Percentiles rank a stretch among this genome's conserved stretches.
Evolutionary conservation across 2,797 vertebrate genomes (phyloP).

Genomic region (Geotrypetes seraphini): DNA sequence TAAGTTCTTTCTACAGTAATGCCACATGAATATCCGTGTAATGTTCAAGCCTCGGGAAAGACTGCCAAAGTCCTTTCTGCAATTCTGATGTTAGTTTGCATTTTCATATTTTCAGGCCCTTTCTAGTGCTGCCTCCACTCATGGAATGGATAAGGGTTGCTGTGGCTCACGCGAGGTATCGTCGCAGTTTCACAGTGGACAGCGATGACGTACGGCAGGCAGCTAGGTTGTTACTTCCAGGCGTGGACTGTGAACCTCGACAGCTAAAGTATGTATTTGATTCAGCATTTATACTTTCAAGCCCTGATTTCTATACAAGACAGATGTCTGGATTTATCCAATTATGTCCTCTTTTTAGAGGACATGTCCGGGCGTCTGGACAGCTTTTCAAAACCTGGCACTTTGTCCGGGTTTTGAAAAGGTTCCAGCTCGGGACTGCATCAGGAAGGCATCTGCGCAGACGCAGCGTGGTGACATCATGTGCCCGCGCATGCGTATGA

Average conservation of each 20-base stretch:
- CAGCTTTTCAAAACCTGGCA: too few species aligned
- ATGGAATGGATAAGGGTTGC: slow-evolving; percentile 97
- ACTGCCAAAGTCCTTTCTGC: neutral
- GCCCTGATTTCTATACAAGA: too few species aligned
- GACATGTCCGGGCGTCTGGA: too few species aligned
- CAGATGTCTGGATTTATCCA: too few species aligned
- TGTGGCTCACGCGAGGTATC: slow-evolving; percentile 83
- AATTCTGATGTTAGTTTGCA: neutral
- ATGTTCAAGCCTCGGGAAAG: neutral
- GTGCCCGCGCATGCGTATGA: too few species aligned
- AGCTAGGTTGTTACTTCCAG: slow-evolving; percentile 82
- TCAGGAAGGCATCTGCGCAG: too few species aligned
- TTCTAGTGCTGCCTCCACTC: slow-evolving; percentile 85
- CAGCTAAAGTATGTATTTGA: slow-evolving; percentile 91
- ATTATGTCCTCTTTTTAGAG: too few species aligned
- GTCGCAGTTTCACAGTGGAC: slow-evolving; percentile 91
- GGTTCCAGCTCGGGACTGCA: too few species aligned
- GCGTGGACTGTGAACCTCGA: slow-evolving; percentile 93
- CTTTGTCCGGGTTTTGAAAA: too few species aligned
- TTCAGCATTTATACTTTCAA: too few species aligned
- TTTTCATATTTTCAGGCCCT: slow-evolving; percentile 68
- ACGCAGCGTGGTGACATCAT: too few species aligned
- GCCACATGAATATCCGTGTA: neutral
- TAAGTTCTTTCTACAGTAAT: neutral
- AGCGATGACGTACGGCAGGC: slow-evolving; percentile 97